Evolutionary conservation across 1,140 invertebrate genomes (phyloP).

Genomic region (Anastatus disparis): DNA sequence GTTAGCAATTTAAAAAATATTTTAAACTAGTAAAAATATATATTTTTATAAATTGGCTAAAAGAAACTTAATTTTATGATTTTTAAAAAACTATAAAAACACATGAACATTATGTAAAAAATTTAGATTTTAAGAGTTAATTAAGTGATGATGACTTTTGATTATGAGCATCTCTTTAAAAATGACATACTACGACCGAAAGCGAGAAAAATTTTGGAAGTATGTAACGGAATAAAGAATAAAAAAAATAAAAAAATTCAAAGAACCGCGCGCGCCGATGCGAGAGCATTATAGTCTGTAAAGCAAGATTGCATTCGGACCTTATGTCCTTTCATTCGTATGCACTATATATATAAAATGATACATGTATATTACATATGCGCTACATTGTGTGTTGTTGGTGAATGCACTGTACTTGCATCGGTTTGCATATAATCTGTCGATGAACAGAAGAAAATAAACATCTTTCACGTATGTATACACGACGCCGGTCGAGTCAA

Average conservation of each 20-base stretch:
- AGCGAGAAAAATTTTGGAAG: constrained; percentile 7
- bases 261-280: constrained; percentile 18
- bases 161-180: constrained; percentile 11
- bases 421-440: constrained; percentile 37
- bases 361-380: constrained; percentile 42
- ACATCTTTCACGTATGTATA: constrained; percentile 27
- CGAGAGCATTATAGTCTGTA: constrained; percentile 31
- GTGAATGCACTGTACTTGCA: constrained; percentile 37
- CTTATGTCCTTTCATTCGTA: constrained; percentile 39
- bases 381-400: constrained; percentile 36
- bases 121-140: constrained; percentile 28
- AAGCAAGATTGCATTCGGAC: constrained; percentile 44
- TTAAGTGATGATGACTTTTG: constrained; percentile 15
- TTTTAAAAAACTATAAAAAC: constrained; percentile 16
- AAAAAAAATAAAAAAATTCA: too few species aligned
- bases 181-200: constrained; percentile 1
- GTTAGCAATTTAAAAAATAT: too few species aligned
- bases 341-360: constrained; percentile 41
- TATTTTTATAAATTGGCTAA: too few species aligned
- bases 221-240: too few species aligned
- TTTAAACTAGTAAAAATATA: too few species aligned
- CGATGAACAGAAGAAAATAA: constrained; percentile 11
- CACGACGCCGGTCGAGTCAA: constrained; percentile 27
- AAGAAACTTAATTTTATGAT: constrained; percentile 7
- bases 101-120: background rate